Evolutionary conservation across 2,113 vertebrate genomes (phyloP), one percentile per base, ranked within the genome.

Genomic region (Campylorhamphus procurvoides): DNA sequence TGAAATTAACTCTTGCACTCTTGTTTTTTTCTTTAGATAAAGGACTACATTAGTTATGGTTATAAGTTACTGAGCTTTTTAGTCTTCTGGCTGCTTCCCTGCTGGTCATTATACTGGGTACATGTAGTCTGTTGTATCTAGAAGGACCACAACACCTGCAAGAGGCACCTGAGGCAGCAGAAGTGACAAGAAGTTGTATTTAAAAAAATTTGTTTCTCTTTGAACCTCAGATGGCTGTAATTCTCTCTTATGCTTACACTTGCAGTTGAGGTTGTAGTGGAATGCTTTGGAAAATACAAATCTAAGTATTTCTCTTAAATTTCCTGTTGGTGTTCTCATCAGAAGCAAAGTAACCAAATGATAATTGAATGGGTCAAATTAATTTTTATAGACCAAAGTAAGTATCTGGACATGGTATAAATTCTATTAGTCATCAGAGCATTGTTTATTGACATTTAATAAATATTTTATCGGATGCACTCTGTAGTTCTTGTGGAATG

Each of bases 401-500:
- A 78, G 16, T 42, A 42, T 83, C 62, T 83, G n/a, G 27, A 27
- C 29, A 33, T 22, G 35, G 13, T 59, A 16, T 75, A 33, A 79
- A 27, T 69, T 75, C 27, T 46, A 2, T 53, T 78, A n/a, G 24
- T 67, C 24, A 69, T 79, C 33, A 80, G 27, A 71, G 29, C 58
- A 40, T 52, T 52, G 12, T 28, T 89, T 90, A 68, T 33, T 89
- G 49, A 23, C 14, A 8, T 91, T 50, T 27, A 27, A 50, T 50
- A 50, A 50, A 27, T 14, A 27, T 86, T 85, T 94, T 78, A n/a
- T 78, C 58, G 85, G 63, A 9, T 31, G 52, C 31, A 24, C 24
- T 60, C 7, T 71, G 63, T 79, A 19, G 92, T 74, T 75, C 69
- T 84, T 90, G 33, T 12, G 50, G 58, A 96, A 98, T 96, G 60